A percentile compares a stretch with the other conserved stretches of the same genome.
These are phyloP conservation scores for Panagrolaimus sp. DNA, from an alignment of 1,140 invertebrate species.

Conservation along the genomic window DNA sequence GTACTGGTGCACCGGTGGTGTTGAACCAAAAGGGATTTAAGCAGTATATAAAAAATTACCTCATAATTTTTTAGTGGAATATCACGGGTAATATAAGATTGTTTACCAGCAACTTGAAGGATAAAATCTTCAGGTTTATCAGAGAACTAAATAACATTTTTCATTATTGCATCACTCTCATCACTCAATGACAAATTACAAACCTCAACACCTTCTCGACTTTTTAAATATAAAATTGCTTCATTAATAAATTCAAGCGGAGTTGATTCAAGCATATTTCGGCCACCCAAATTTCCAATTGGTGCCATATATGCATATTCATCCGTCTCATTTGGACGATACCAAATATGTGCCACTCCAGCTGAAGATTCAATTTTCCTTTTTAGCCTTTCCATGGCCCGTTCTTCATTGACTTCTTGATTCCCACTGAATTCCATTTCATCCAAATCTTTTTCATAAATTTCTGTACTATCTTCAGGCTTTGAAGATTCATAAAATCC, in stretches of 20 bases:
- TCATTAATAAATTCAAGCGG: background rate
- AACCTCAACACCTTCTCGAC: background rate
- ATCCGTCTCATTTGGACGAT: conserved; percentile 1
- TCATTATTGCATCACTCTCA: background rate
- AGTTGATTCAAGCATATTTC: background rate
- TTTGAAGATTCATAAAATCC: background rate
- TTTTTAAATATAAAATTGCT: background rate
- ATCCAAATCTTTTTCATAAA: conserved; percentile 12
- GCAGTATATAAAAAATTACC: background rate
- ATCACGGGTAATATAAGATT: background rate
- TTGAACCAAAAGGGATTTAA: too few relatives aligned
- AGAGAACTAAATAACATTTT: background rate
- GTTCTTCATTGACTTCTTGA: conserved; percentile 39
- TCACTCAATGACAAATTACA: too few relatives aligned
- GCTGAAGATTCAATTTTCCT: conserved; percentile 37
- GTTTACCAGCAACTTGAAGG: conserved; percentile 6
- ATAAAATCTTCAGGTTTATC: background rate
- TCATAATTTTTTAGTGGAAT: conserved; percentile 10
- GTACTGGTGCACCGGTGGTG: too few relatives aligned
- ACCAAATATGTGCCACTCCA: conserved; percentile 38
- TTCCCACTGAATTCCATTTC: conserved; percentile 35
- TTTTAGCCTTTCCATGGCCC: conserved; percentile 32
- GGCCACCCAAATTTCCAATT: conserved; percentile 19
- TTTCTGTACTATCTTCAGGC: conserved; percentile 15
- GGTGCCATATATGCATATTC: background rate